phyloP scores from a whole-genome alignment of 2,113 vertebrate species.

The Semicossyphus pulcher region DNA sequence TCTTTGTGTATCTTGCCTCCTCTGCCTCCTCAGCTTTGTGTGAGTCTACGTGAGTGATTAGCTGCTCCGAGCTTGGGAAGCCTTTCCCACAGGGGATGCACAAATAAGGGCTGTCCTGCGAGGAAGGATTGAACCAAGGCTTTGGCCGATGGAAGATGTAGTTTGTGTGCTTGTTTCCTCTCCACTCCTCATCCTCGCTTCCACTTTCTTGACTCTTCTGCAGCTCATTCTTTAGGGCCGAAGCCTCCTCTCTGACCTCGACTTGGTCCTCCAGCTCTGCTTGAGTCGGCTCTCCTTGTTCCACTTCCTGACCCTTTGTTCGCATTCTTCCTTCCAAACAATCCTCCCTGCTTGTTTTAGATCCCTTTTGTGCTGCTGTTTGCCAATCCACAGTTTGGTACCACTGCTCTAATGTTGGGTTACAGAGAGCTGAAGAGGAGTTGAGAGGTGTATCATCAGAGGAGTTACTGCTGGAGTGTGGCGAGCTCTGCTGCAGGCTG shows the following conservation, averaged over 20 bases:
- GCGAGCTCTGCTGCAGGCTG: neutral
- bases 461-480: slow-evolving; percentile 65
- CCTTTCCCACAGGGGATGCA: slow-evolving; percentile 98
- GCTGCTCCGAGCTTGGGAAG: slow-evolving; percentile 97
- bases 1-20: slow-evolving; percentile 89
- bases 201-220: slow-evolving; percentile 84
- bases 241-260: neutral
- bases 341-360: neutral
- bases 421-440: neutral
- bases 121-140: slow-evolving; percentile 85
- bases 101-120: slow-evolving; percentile 95
- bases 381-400: neutral
- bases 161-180: slow-evolving; percentile 86
- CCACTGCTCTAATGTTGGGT: neutral
- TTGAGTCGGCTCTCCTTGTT: neutral
- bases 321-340: neutral
- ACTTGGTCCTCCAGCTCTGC: neutral
- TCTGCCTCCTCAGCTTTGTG: slow-evolving; percentile 93
- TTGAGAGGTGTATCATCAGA: slow-evolving; percentile 74
- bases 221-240: slow-evolving; percentile 80
- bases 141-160: slow-evolving; percentile 91
- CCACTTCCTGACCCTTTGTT: neutral
- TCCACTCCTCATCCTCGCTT: slow-evolving; percentile 81
- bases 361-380: neutral
- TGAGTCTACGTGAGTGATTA: slow-evolving; percentile 95